Percentiles rank a stretch among this genome's conserved stretches.
Conservation (phyloP, 2,888 invertebrate species). For the Adelognathus sp. region DNA sequence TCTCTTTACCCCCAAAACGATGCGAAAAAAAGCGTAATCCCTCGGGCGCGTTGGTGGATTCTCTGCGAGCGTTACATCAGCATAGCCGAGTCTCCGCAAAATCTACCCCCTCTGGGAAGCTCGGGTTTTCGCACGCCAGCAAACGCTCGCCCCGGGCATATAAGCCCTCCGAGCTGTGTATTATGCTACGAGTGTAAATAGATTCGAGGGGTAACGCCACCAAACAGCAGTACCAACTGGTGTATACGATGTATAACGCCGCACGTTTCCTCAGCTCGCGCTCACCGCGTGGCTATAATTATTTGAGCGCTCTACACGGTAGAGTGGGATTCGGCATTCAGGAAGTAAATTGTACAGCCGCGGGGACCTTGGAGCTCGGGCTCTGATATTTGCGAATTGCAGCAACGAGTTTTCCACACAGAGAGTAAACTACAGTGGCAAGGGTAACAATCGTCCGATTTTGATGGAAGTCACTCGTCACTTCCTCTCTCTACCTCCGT, state of each 20-base stretch:
- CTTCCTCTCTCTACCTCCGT: neutral
- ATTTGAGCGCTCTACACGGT: conserved; percentile 49
- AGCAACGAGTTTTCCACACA: conserved; percentile 43
- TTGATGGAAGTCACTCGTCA: conserved; percentile 19
- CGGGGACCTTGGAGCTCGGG: conserved; percentile 1
- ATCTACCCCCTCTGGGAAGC: neutral
- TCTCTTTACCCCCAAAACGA: neutral
- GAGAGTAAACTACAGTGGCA: conserved; percentile 10
- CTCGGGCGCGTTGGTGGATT: neutral
- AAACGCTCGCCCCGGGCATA: conserved; percentile 42
- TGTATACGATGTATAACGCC: conserved; percentile 7
- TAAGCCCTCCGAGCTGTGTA: conserved; percentile 57
- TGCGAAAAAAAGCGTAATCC: neutral
- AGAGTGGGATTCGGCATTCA: conserved; percentile 30
- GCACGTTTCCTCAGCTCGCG: conserved; percentile 24
- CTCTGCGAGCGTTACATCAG: neutral
- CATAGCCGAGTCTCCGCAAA: neutral
- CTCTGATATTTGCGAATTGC: conserved; percentile 53
- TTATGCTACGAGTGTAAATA: conserved; percentile 55
- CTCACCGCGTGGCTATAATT: conserved; percentile 45
- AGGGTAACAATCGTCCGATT: conserved; percentile 34
- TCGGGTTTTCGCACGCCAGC: conserved; percentile 30
- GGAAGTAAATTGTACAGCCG: conserved; percentile 47
- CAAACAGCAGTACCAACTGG: conserved; percentile 38
- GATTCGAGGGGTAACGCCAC: conserved; percentile 53